Conservation (phyloP, 2,888 invertebrate genomes). For the Stenchaetothrips biformis region DNA sequence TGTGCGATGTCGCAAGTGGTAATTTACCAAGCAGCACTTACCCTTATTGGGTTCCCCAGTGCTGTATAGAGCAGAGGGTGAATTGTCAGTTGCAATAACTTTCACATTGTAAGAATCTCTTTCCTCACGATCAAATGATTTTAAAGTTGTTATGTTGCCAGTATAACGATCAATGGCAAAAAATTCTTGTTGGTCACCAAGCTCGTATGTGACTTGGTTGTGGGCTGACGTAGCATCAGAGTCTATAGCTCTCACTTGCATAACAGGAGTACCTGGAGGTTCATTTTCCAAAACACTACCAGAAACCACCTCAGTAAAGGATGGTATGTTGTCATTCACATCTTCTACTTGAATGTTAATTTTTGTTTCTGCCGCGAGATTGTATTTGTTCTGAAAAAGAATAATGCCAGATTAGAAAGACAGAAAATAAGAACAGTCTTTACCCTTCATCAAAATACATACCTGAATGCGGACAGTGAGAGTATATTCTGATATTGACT, state of each 20-base stretch:
- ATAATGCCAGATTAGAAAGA: conserved; percentile 25
- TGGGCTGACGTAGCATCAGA: conserved; percentile 77
- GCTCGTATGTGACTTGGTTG: conserved; percentile 74
- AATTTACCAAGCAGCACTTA: conserved; percentile 35
- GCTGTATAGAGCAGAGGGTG: conserved; percentile 68
- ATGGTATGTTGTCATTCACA: conserved; percentile 86
- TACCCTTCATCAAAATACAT: conserved; percentile 37
- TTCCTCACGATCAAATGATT: conserved; percentile 80
- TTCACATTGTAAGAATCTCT: conserved; percentile 82
- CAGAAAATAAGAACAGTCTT: conserved; percentile 18
- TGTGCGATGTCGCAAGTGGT: neutral
- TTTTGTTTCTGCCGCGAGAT: conserved; percentile 71
- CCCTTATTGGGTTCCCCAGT: conserved; percentile 66
- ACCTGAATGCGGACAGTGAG: conserved; percentile 73
- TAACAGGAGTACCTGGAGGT: conserved; percentile 73
- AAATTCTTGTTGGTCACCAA: conserved; percentile 62
- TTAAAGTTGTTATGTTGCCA: conserved; percentile 79
- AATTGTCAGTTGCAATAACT: conserved; percentile 85
- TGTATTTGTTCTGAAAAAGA: conserved; percentile 64
- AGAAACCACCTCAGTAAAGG: conserved; percentile 73
- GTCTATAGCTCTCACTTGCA: conserved; percentile 83
- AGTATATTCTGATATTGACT: conserved; percentile 76
- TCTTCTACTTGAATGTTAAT: conserved; percentile 75
- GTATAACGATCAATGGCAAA: conserved; percentile 80
- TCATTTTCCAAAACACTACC: conserved; percentile 85